Conservation (phyloP, 1,140 invertebrate genomes). For the Rhopalosiphum maidis region DNA sequence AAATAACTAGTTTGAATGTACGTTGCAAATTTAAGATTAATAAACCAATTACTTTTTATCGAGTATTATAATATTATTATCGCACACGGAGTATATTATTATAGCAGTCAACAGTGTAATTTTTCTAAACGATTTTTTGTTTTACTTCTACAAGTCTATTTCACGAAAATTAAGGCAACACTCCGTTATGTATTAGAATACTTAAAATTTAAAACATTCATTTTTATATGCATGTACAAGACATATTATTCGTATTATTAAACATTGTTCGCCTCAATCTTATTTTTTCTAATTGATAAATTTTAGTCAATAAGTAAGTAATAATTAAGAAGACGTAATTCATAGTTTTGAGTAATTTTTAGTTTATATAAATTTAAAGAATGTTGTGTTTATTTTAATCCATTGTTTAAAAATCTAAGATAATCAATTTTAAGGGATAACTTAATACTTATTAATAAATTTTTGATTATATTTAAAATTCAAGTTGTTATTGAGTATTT, state of each 20-base stretch:
- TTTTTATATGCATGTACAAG: background rate
- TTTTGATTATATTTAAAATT: background rate
- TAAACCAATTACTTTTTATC: constrained; percentile 21
- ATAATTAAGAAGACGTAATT: no score
- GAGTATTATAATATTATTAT: background rate
- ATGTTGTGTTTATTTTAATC: no score
- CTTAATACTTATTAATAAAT: background rate
- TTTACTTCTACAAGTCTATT: background rate
- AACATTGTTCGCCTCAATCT: background rate
- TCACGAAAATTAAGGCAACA: background rate
- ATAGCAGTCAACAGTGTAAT: background rate
- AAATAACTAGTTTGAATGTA: background rate
- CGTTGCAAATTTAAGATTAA: background rate
- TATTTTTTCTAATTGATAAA: background rate
- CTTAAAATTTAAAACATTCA: background rate
- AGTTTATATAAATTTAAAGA: background rate
- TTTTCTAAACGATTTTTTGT: background rate
- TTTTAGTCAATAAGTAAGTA: background rate
- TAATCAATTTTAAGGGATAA: background rate
- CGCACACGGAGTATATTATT: background rate
- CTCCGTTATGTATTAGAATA: background rate
- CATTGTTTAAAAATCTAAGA: background rate
- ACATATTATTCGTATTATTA: background rate
- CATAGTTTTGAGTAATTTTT: background rate
- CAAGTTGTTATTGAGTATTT: no score